phyloP scores from a whole-genome alignment of 2,888 invertebrate species.

The Azorinus chamasolen region DNA sequence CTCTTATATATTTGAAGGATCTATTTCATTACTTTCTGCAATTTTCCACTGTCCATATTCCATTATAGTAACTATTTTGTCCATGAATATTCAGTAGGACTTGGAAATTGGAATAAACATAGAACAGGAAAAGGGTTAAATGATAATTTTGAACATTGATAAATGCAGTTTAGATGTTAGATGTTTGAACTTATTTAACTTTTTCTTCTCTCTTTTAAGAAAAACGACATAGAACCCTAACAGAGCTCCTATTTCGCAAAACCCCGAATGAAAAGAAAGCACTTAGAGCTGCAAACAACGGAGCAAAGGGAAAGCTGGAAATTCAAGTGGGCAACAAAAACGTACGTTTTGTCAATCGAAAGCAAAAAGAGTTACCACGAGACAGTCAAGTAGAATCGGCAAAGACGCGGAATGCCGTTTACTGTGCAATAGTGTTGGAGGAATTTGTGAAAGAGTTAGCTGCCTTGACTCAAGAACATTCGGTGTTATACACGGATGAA shows the following conservation, averaged over 20 bases:
- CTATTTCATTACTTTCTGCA: no score
- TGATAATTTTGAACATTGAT: no score
- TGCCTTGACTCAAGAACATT: slow-evolving; percentile 97
- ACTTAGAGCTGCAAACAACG: slow-evolving; percentile 7
- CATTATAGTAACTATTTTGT: no score
- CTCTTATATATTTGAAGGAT: no score
- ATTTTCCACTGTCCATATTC: no score
- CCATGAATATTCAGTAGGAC: no score
- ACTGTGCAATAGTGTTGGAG: slow-evolving; percentile 95
- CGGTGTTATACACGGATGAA: slow-evolving; percentile 86
- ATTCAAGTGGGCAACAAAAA: slow-evolving; percentile 72
- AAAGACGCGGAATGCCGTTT: slow-evolving; percentile 88
- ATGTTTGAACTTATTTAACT: no score
- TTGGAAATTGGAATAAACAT: no score
- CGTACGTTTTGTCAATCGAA: slow-evolving; percentile 77
- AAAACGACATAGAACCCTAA: slow-evolving; percentile 75
- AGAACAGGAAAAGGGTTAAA: no score
- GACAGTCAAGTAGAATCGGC: slow-evolving; percentile 77
- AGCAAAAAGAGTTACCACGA: slow-evolving; percentile 44
- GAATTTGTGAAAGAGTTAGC: slow-evolving; percentile 98
- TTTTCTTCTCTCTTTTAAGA: slow-evolving; percentile 75
- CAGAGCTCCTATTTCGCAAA: slow-evolving; percentile 77
- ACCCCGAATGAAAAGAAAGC: slow-evolving; percentile 66
- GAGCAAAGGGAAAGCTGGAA: slow-evolving; percentile 59
- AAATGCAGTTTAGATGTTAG: no score